Percentiles rank a stretch among this genome's conserved stretches.
Conservation (phyloP, 2,888 invertebrate genomes). For the Pammene fasciana region DNA sequence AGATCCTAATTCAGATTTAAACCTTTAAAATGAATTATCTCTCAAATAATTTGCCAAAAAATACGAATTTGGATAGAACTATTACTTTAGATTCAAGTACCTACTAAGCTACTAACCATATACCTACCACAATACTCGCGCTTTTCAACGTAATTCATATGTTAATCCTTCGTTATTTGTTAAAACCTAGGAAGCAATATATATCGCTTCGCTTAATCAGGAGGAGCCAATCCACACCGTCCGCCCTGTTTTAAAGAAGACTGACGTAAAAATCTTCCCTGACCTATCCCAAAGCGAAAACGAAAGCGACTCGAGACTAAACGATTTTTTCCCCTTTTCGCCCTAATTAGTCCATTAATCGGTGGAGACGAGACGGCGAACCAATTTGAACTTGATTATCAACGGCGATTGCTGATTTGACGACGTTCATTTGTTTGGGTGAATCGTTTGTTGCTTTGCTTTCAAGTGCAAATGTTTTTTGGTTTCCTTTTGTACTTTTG, state of each 20-base stretch:
- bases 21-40: too few species aligned
- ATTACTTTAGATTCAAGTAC: too few species aligned
- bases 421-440: slow-evolving; percentile 14
- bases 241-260: slow-evolving; percentile 61
- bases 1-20: too few species aligned
- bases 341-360: slow-evolving; percentile 78
- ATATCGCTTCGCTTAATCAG: neutral
- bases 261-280: slow-evolving; percentile 80
- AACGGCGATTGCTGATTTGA: slow-evolving; percentile 23
- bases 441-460: neutral
- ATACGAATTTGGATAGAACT: too few species aligned
- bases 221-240: slow-evolving; percentile 55
- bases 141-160: too few species aligned
- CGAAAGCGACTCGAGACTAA: slow-evolving; percentile 47
- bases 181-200: too few species aligned
- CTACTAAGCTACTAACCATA: too few species aligned
- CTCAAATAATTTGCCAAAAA: too few species aligned
- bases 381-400: slow-evolving; percentile 27
- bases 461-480: neutral
- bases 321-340: slow-evolving; percentile 54
- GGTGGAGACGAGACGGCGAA: slow-evolving; percentile 48
- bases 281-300: slow-evolving; percentile 73
- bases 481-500: neutral
- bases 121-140: too few species aligned
- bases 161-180: too few species aligned